phyloP scores from a whole-genome alignment of 2,888 invertebrate genomes.

The Ennomos erosarius region DNA sequence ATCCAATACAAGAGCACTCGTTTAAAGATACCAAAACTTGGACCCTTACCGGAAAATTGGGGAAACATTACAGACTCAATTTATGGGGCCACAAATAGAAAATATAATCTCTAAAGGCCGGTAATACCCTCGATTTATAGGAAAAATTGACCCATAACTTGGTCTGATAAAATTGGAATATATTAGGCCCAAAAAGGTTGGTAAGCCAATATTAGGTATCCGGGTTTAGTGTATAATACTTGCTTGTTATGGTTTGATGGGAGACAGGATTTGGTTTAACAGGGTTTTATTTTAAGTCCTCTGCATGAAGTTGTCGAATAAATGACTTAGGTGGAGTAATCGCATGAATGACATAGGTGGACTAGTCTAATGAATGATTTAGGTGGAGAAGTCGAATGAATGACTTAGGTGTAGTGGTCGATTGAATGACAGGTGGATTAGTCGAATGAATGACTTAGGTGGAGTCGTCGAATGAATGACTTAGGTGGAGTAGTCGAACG shows the following conservation, averaged over 20 bases:
- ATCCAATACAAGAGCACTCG: slow-evolving; percentile 8
- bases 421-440: no score
- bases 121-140: slow-evolving; percentile 26
- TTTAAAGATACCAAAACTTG: slow-evolving; percentile 19
- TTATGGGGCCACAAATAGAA: slow-evolving; percentile 28
- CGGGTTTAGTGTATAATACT: background rate
- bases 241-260: slow-evolving; percentile 1
- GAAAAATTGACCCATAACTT: slow-evolving; percentile 27
- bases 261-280: background rate
- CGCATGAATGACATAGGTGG: no score
- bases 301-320: no score
- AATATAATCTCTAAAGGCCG: slow-evolving; percentile 27
- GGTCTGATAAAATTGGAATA: slow-evolving; percentile 22
- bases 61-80: slow-evolving; percentile 23
- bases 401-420: no score
- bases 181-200: slow-evolving; percentile 10
- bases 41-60: slow-evolving; percentile 20
- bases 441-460: no score
- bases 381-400: no score
- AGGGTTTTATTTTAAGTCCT: no score
- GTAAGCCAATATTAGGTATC: slow-evolving; percentile 7
- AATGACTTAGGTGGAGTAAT: no score
- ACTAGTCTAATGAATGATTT: no score
- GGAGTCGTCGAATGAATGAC: no score
- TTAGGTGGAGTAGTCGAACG: no score